These are phyloP conservation scores for Drosophila kanekoi DNA, from an alignment of 2,888 invertebrate species.

Conservation along the genomic window DNA sequence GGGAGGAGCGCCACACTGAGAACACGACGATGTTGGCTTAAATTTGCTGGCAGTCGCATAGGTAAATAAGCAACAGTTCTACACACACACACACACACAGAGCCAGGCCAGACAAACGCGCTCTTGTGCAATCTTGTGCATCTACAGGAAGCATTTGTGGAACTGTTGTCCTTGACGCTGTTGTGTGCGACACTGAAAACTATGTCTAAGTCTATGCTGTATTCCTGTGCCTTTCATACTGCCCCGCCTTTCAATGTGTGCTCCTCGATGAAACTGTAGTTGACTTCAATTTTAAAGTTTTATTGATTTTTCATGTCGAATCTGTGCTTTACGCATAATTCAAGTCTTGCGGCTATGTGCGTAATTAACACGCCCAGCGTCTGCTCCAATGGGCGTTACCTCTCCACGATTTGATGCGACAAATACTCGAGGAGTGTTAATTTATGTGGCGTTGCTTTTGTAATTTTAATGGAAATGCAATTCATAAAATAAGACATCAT, in stretches of 20 bases:
- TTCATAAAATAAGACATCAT: conserved; percentile 58
- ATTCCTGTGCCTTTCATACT: neutral
- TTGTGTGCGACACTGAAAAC: conserved; percentile 27
- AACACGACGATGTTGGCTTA: conserved; percentile 42
- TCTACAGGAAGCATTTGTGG: conserved; percentile 46
- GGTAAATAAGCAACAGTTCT: conserved; percentile 75
- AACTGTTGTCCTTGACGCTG: conserved; percentile 47
- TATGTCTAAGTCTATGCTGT: conserved; percentile 21
- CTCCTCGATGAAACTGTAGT: neutral
- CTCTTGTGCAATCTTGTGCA: conserved; percentile 47
- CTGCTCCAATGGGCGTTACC: neutral
- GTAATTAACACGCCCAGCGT: conserved; percentile 64
- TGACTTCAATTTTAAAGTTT: conserved; percentile 25
- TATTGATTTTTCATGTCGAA: conserved; percentile 48
- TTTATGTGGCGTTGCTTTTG: conserved; percentile 71
- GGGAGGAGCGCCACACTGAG: conserved; percentile 2
- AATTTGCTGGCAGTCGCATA: conserved; percentile 67
- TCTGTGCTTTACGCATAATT: conserved; percentile 39
- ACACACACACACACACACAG: conserved; percentile 12
- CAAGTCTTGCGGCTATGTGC: conserved; percentile 34
- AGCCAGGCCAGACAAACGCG: conserved; percentile 13
- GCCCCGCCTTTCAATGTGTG: conserved; percentile 9
- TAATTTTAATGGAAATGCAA: conserved; percentile 52
- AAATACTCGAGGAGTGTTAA: conserved; percentile 42
- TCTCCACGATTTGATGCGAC: conserved; percentile 12